Base-by-base conservation (phyloP, 1,140 invertebrate genomes). In the Holotrichia oblita region DNA sequence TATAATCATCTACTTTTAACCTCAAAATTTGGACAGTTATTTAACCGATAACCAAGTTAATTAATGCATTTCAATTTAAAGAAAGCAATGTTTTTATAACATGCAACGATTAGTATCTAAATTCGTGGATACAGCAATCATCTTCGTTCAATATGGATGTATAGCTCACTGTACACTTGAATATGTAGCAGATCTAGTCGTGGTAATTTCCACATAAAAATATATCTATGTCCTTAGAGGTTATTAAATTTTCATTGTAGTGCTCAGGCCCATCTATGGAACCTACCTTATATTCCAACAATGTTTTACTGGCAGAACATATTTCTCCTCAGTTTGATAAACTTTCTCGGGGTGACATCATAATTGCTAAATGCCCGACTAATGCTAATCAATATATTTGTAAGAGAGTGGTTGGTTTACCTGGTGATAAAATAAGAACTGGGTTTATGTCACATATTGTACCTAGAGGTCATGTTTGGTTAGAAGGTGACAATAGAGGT, bases 261-360 rank as follows among this genome's bases (percentile, higher is more conserved):
- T 97, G 95, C 87, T 90, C 90, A 55, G 96, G 96, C 61, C 93
- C 95, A 27, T 97, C 96, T 0, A 98, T 98, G 97, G 93, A 97
- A 85, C 97, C 97, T 24, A 96, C 95, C 2, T 90, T 98, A 61
- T 89, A 91, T 80, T 91, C 92, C 4, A 90, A 95, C 78, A 95
- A 97, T 86, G 89, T 97, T 77, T 88, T 98, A 55, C 83, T 98
- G 2, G 94, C 94, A 12, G 96, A 97, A 87, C 93, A 94, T 79
- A 88, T 97, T 77, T 91, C 92, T 64, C 90, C 93, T 22, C 86
- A 90, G 79, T 86, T 93, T 34, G 87, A 91, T 61, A 89, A 87
- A 78, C 87, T 94, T 40, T 87, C 90, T 42, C 89, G 93, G 96
- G n/a, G 95, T 20, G 95, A 97, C 86, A 93, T 98, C 42, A 90